Percentiles rank a stretch among this genome's conserved stretches.
Evolutionary conservation across 2,888 invertebrate genomes (phyloP).

Genomic region (Ophraella communa): DNA sequence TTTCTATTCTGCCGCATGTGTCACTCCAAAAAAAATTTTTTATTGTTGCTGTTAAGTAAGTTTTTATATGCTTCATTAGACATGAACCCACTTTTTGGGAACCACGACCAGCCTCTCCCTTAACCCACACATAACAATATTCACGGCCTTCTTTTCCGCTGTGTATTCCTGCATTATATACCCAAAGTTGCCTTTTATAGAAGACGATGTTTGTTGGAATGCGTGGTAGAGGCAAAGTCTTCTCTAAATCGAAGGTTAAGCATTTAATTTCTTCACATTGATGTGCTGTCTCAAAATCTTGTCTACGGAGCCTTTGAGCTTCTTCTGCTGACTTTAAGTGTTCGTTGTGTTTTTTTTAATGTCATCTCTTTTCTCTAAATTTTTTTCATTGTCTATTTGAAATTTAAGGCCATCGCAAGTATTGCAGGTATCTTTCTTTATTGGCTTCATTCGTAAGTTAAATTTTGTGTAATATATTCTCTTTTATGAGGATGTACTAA

Average conservation of each 20-base stretch:
- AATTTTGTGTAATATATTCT: slow-evolving; percentile 34
- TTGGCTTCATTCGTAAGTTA: slow-evolving; percentile 30
- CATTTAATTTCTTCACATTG: slow-evolving; percentile 20
- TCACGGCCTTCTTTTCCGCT: too few species aligned
- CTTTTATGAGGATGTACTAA: slow-evolving; percentile 26
- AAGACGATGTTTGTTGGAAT: too few species aligned
- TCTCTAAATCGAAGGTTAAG: slow-evolving; percentile 30
- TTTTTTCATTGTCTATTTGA: slow-evolving; percentile 33
- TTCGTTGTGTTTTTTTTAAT: slow-evolving; percentile 25
- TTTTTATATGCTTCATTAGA: too few species aligned
- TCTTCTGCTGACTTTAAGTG: slow-evolving; percentile 29
- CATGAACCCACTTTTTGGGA: too few species aligned
- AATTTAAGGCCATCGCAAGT: slow-evolving; percentile 34
- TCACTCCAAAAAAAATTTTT: too few species aligned
- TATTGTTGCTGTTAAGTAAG: too few species aligned
- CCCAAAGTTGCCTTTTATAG: neutral
- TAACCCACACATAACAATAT: slow-evolving; percentile 17
- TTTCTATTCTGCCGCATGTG: too few species aligned
- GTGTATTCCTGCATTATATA: too few species aligned
- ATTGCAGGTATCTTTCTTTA: slow-evolving; percentile 37
- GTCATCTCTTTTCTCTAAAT: slow-evolving; percentile 27
- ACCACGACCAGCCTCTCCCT: neutral
- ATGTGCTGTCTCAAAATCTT: slow-evolving; percentile 30
- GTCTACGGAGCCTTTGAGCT: slow-evolving; percentile 29
- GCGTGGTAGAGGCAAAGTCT: neutral